These are phyloP conservation scores for Drosophila suzukii DNA, from an alignment of 1,140 invertebrate species.

Conservation along the genomic window DNA sequence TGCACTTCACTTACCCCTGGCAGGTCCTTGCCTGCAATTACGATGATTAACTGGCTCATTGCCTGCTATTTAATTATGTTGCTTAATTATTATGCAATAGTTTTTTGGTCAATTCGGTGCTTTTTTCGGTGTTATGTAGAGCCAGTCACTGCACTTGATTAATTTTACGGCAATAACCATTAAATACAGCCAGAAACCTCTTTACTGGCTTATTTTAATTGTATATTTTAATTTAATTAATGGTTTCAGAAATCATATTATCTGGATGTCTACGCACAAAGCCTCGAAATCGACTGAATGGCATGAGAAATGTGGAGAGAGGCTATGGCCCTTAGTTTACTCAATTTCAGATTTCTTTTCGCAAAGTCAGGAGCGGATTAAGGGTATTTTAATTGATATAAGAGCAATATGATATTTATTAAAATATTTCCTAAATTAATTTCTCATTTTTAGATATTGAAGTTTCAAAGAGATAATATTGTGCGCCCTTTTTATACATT, in stretches of 20 bases:
- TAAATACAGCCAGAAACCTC: not conserved
- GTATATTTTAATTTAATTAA: not conserved
- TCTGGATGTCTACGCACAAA: constrained; percentile 38
- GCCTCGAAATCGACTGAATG: constrained; percentile 37
- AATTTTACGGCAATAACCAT: not conserved
- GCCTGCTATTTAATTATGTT: constrained; percentile 59
- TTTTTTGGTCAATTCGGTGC: constrained; percentile 11
- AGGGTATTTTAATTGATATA: not conserved
- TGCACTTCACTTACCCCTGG: constrained; percentile 36
- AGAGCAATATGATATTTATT: not conserved
- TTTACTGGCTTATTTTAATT: not conserved
- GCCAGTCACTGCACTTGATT: constrained; percentile 2
- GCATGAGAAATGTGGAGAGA: constrained; percentile 6
- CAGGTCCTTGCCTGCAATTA: constrained; percentile 21
- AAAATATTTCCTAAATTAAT: not conserved
- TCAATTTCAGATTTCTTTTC: constrained; percentile 66
- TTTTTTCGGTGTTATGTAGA: not conserved
- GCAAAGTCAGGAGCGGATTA: constrained; percentile 42
- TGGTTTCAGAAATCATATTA: constrained; percentile 5
- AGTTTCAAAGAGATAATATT: not conserved
- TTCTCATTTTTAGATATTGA: too few relatives aligned
- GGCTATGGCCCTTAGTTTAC: constrained; percentile 26
- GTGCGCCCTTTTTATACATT: not conserved
- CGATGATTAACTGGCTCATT: constrained; percentile 56
- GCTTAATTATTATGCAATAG: constrained; percentile 40